Percentiles rank a stretch among this genome's conserved stretches.
phyloP scores from a whole-genome alignment of 2,888 invertebrate species.

The Netelia virgata region DNA sequence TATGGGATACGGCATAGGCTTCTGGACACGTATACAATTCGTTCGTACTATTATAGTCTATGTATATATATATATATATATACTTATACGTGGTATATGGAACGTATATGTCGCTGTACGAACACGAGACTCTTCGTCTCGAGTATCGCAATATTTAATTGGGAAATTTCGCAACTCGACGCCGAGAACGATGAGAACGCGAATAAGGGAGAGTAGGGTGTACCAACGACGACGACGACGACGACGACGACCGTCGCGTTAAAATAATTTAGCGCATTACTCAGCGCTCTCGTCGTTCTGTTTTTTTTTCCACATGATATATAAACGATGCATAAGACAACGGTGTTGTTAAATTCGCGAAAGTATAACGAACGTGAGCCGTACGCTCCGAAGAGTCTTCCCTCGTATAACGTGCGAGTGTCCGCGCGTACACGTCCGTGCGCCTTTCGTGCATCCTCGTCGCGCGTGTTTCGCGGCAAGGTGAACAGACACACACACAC shows the following conservation, averaged over 20 bases:
- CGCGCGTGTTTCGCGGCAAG: conserved; percentile 38
- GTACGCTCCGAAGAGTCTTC: conserved; percentile 22
- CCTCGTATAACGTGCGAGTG: not conserved
- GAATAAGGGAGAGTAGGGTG: not conserved
- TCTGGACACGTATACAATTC: conserved; percentile 21
- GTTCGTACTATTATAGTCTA: conserved; percentile 38
- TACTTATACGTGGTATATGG: not conserved
- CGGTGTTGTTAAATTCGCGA: conserved; percentile 61
- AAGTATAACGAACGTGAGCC: conserved; percentile 62
- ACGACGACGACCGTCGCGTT: conserved; percentile 10
- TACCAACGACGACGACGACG: not conserved
- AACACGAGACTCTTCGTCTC: conserved; percentile 5
- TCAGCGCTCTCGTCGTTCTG: conserved; percentile 11
- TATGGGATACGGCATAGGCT: conserved; percentile 37
- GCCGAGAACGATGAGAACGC: conserved; percentile 2
- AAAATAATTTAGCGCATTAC: conserved; percentile 49
- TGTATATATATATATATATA: conserved; percentile 2
- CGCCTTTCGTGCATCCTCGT: not conserved
- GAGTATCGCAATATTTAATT: conserved; percentile 59
- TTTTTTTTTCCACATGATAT: not conserved
- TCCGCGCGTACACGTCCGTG: conserved; percentile 19
- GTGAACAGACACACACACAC: conserved; percentile 41
- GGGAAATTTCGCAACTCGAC: conserved; percentile 51
- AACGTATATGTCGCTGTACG: not conserved
- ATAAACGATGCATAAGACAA: conserved; percentile 7